Percentiles rank a stretch among this genome's conserved stretches.
Conservation (phyloP, 2,888 invertebrate species). For the Drosophila bunnanda region DNA sequence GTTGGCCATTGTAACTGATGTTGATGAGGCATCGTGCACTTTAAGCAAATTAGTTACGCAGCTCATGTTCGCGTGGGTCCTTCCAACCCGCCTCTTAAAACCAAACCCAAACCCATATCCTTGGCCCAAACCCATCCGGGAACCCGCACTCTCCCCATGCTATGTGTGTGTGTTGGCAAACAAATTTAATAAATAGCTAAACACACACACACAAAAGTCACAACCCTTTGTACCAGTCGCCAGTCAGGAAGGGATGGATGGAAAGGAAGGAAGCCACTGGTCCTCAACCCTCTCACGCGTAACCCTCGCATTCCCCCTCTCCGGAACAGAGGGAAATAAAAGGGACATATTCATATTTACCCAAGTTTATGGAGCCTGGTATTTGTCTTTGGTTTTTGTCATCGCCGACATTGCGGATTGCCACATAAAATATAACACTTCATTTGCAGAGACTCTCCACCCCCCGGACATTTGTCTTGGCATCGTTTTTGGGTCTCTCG, state of each 20-base stretch:
- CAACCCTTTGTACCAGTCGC: slow-evolving; percentile 67
- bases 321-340: neutral
- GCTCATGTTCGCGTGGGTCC: slow-evolving; percentile 68
- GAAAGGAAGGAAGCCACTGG: slow-evolving; percentile 8
- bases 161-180: slow-evolving; percentile 64
- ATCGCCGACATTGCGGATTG: slow-evolving; percentile 50
- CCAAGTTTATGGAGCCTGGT: slow-evolving; percentile 67
- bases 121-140: neutral
- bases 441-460: slow-evolving; percentile 53
- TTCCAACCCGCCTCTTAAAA: neutral
- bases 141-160: neutral
- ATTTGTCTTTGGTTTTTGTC: slow-evolving; percentile 61
- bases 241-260: neutral
- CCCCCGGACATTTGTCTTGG: slow-evolving; percentile 56
- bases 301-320: neutral
- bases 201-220: slow-evolving; percentile 71
- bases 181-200: slow-evolving; percentile 79
- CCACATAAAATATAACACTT: slow-evolving; percentile 78
- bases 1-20: slow-evolving; percentile 52
- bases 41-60: slow-evolving; percentile 78
- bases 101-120: neutral
- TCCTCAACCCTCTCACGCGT: slow-evolving; percentile 18
- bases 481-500: slow-evolving; percentile 1
- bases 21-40: slow-evolving; percentile 75
- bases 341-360: slow-evolving; percentile 72